phyloP scores from a whole-genome alignment of 1,140 invertebrate genomes.

The Macrobrachium rosenbergii region DNA sequence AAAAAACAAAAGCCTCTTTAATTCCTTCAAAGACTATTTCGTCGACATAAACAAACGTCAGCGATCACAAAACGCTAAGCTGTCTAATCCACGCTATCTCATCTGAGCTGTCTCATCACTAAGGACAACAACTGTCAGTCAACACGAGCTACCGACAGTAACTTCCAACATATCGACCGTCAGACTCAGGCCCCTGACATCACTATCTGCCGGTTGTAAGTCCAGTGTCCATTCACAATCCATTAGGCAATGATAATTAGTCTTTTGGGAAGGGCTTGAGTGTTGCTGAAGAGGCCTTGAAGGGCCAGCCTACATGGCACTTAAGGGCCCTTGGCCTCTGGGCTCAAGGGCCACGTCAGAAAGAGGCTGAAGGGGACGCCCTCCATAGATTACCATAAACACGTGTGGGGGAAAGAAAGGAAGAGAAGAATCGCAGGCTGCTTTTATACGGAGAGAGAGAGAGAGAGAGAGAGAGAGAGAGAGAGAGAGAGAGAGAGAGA shows the following conservation, averaged over 20 bases:
- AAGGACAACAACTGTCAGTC: too few relatives aligned
- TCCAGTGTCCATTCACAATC: not conserved
- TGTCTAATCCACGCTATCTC: too few relatives aligned
- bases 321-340: not conserved
- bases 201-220: not conserved
- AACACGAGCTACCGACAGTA: too few relatives aligned
- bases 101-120: too few relatives aligned
- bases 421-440: not conserved
- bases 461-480: constrained; percentile 17
- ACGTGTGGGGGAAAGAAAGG: not conserved
- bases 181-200: not conserved
- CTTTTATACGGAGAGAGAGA: not conserved
- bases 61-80: too few relatives aligned
- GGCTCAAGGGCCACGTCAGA: not conserved
- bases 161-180: too few relatives aligned
- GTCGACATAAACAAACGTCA: too few relatives aligned
- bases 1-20: too few relatives aligned
- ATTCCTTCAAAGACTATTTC: too few relatives aligned
- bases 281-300: not conserved
- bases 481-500: constrained; percentile 18
- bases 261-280: not conserved
- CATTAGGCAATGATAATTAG: constrained; percentile 20
- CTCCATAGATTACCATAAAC: constrained; percentile 15
- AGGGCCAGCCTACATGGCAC: not conserved
- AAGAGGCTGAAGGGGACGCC: constrained; percentile 2